A percentile compares a stretch with the other conserved stretches of the same genome.
Conservation (phyloP, 1,140 invertebrate genomes). For the Littorina saxatilis region DNA sequence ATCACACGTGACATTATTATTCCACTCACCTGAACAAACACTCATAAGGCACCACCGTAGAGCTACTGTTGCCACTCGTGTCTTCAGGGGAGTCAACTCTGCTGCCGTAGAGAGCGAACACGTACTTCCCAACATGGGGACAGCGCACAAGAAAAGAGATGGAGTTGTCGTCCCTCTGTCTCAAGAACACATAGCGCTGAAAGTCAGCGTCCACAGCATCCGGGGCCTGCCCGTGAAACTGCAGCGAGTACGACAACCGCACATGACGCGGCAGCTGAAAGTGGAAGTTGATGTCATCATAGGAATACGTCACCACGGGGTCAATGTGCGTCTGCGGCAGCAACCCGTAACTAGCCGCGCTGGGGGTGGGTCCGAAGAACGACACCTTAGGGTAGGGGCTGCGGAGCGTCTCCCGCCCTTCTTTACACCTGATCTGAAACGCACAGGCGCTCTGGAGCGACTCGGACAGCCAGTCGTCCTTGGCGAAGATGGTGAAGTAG, state of each 20-base stretch:
- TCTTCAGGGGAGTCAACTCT: constrained; percentile 56
- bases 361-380: constrained; percentile 69
- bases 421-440: constrained; percentile 69
- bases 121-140: constrained; percentile 71
- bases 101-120: constrained; percentile 69
- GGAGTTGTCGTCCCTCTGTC: constrained; percentile 60
- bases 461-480: constrained; percentile 69
- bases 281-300: constrained; percentile 67
- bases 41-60: constrained; percentile 52
- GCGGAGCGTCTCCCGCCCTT: constrained; percentile 62
- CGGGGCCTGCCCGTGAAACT: constrained; percentile 65
- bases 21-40: constrained; percentile 65
- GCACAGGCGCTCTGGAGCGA: constrained; percentile 72
- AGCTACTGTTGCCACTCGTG: background rate
- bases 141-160: constrained; percentile 69
- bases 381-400: constrained; percentile 68
- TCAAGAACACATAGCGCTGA: constrained; percentile 69
- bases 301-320: constrained; percentile 64
- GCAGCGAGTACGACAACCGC: constrained; percentile 64
- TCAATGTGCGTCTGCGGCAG: constrained; percentile 70
- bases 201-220: constrained; percentile 64
- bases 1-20: no score
- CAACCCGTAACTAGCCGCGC: constrained; percentile 59
- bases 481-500: constrained; percentile 72
- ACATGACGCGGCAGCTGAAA: constrained; percentile 63